phyloP scores from a whole-genome alignment of 2,797 vertebrate species.

The Lycodopsis pacificus region DNA sequence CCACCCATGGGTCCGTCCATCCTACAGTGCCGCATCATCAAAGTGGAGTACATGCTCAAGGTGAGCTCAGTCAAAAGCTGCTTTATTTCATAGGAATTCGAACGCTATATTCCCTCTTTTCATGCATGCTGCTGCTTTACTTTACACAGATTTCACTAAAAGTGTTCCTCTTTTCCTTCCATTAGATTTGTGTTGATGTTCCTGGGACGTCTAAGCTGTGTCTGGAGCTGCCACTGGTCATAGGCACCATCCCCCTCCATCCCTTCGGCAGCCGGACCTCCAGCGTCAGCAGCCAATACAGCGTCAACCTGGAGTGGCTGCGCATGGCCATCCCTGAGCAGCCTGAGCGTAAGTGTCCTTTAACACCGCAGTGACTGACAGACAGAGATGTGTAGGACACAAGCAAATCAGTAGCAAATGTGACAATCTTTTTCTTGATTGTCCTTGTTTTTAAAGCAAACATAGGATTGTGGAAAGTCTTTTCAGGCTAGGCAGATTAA shows the following conservation, averaged over 20 bases:
- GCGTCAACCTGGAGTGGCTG: slow-evolving; percentile 91
- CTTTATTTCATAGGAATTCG: background rate
- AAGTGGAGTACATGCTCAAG: slow-evolving; percentile 94
- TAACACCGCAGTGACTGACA: background rate
- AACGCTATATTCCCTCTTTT: background rate
- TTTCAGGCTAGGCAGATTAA: background rate
- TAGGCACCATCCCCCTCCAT: slow-evolving; percentile 94
- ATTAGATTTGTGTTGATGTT: slow-evolving; percentile 94
- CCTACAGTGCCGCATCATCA: slow-evolving; percentile 94
- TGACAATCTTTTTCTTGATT: background rate
- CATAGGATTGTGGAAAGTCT: background rate
- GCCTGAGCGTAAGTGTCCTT: slow-evolving; percentile 89
- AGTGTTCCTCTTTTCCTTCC: background rate
- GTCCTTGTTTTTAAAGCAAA: slow-evolving; percentile 1
- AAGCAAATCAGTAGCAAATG: background rate
- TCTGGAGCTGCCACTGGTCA: slow-evolving; percentile 94
- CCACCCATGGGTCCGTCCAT: slow-evolving; percentile 95
- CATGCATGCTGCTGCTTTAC: rapidly evolving
- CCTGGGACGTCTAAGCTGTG: slow-evolving; percentile 94
- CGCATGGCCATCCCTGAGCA: slow-evolving; percentile 88
- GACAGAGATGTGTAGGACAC: background rate
- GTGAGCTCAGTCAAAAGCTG: slow-evolving; percentile 76
- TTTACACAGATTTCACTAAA: background rate
- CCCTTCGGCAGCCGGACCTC: slow-evolving; percentile 93
- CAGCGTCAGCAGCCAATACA: slow-evolving; percentile 93